Evolutionary conservation across 2,888 invertebrate species (phyloP).

Genomic region (Drosophila subquinaria): DNA sequence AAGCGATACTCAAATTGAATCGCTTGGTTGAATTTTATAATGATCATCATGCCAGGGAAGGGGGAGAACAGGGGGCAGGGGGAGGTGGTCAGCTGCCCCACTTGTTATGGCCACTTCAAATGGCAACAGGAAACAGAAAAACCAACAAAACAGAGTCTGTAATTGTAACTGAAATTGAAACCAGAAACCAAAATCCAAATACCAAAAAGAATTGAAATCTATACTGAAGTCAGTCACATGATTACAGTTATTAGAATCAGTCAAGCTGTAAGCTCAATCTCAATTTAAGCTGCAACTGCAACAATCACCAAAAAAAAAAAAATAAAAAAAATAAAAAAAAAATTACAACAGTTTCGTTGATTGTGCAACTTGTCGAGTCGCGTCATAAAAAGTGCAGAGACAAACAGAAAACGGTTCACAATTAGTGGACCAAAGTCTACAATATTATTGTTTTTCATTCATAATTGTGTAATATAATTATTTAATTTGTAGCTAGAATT

Average conservation of each 20-base stretch:
- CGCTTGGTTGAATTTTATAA: conserved; percentile 20
- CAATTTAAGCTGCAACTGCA: conserved; percentile 8
- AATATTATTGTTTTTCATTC: neutral
- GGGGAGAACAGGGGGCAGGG: neutral
- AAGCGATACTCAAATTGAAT: conserved; percentile 18
- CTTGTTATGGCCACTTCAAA: conserved; percentile 30
- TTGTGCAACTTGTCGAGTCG: conserved; percentile 13
- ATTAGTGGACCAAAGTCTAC: neutral
- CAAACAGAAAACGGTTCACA: conserved; percentile 1
- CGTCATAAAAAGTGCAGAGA: conserved; percentile 13
- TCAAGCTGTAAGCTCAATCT: conserved; percentile 11
- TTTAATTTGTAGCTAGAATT: neutral
- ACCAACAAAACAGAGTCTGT: neutral
- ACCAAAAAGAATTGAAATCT: neutral
- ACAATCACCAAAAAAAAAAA: neutral
- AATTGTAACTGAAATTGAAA: conserved; percentile 12
- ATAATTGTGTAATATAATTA: neutral
- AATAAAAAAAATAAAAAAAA: neutral
- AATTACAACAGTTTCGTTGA: conserved; percentile 4
- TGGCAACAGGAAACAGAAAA: conserved; percentile 13
- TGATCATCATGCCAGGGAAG: neutral
- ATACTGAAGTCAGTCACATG: conserved; percentile 2
- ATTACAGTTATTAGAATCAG: conserved; percentile 20
- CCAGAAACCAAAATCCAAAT: conserved; percentile 17
- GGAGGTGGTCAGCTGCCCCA: conserved; percentile 9